Conservation (phyloP, 2,797 vertebrate genomes). For the Kryptolebias ocellatus region DNA sequence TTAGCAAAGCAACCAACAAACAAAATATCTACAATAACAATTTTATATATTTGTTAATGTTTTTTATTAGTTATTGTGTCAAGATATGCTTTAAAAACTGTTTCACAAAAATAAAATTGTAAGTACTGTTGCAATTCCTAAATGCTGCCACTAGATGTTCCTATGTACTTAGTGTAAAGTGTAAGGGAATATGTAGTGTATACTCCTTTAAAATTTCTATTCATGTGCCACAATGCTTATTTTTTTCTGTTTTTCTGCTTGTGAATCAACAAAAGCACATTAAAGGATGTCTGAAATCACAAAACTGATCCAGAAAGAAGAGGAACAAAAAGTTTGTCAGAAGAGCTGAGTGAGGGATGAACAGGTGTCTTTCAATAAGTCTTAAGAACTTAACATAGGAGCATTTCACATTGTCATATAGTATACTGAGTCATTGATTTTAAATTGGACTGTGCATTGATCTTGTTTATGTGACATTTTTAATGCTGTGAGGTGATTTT, state of each 20-base stretch:
- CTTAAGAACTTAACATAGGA: background rate
- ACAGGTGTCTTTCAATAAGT: background rate
- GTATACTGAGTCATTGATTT: too few relatives aligned
- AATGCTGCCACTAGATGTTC: constrained; percentile 49
- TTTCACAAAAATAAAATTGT: background rate
- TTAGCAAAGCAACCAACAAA: too few relatives aligned
- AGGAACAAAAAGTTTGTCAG: background rate
- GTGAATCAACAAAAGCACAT: too few relatives aligned
- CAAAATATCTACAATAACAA: too few relatives aligned
- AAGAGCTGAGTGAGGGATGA: background rate
- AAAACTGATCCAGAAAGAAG: too few relatives aligned
- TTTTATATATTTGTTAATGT: too few relatives aligned
- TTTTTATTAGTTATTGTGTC: background rate
- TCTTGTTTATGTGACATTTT: too few relatives aligned
- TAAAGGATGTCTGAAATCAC: too few relatives aligned
- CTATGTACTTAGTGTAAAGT: background rate
- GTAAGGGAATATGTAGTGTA: too few relatives aligned
- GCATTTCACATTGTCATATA: too few relatives aligned
- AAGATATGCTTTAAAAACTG: background rate
- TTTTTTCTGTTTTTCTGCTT: background rate
- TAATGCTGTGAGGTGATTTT: too few relatives aligned
- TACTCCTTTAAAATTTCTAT: too few relatives aligned
- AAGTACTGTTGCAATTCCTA: constrained; percentile 24
- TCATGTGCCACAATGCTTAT: background rate
- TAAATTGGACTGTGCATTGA: background rate